phyloP scores from a whole-genome alignment of 2,888 invertebrate species.

The Hymenopus coronatus region DNA sequence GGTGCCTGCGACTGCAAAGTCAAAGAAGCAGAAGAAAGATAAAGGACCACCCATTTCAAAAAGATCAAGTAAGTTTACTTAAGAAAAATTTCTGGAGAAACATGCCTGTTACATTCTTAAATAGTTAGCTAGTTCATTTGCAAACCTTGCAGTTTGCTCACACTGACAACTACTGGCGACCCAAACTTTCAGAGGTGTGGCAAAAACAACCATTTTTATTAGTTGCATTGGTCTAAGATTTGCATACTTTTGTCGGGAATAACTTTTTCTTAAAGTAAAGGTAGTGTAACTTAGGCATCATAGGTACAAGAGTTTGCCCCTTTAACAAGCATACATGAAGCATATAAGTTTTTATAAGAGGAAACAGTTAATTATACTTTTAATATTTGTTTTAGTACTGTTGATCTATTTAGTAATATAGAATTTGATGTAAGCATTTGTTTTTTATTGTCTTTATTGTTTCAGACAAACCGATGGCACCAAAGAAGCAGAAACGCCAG shows the following conservation, averaged over 20 bases:
- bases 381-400: not conserved
- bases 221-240: no score
- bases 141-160: no score
- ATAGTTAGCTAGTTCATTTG: no score
- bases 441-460: not conserved
- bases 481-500: slow-evolving; percentile 58
- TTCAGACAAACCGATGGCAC: slow-evolving; percentile 62
- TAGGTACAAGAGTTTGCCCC: not conserved
- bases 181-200: not conserved
- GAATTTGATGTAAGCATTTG: not conserved
- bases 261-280: not conserved
- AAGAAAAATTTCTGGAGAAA: no score
- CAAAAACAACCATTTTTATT: not conserved
- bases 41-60: slow-evolving; percentile 58
- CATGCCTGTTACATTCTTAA: no score
- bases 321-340: no score
- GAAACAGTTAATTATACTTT: no score
- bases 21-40: slow-evolving; percentile 46
- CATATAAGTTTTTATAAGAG: no score
- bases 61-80: slow-evolving; percentile 54
- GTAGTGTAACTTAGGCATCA: not conserved
- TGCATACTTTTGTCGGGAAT: no score
- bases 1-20: slow-evolving; percentile 54
- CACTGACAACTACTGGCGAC: not conserved
- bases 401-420: slow-evolving; percentile 17